phyloP scores from a whole-genome alignment of 2,888 invertebrate genomes.

The Carterocephalus palaemon region DNA sequence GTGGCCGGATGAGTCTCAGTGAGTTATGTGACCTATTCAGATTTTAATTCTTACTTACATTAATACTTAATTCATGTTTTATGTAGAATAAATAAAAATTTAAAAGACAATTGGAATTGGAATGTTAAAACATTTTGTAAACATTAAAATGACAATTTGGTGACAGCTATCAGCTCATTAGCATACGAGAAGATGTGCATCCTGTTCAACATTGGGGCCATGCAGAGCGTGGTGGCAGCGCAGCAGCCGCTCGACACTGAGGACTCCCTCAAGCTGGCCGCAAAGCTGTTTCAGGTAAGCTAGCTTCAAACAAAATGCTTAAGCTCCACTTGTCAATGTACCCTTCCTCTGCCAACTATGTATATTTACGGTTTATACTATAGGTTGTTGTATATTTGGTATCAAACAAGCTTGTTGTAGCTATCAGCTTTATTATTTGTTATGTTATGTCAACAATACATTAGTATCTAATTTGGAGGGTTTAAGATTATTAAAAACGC shows the following conservation, averaged over 20 bases:
- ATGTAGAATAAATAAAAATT: not conserved
- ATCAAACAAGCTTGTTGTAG: no score
- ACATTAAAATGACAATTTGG: not conserved
- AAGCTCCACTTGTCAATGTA: no score
- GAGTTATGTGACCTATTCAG: conserved; percentile 58
- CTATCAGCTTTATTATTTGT: no score
- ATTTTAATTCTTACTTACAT: not conserved
- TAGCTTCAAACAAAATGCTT: no score
- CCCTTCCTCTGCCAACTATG: no score
- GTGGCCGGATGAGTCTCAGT: conserved; percentile 95
- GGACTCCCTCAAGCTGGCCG: conserved; percentile 94
- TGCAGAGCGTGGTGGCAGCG: conserved; percentile 93
- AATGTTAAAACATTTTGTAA: no score
- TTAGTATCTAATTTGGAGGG: no score
- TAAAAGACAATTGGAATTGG: no score
- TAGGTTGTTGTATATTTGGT: no score
- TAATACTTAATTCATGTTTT: not conserved
- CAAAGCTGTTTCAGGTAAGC: conserved; percentile 91
- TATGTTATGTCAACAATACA: no score
- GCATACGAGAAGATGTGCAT: conserved; percentile 96
- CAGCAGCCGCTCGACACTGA: conserved; percentile 92
- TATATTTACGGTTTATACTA: no score
- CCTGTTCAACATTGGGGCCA: conserved; percentile 96
- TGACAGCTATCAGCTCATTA: conserved; percentile 90
- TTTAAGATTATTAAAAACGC: no score